Evolutionary conservation across 2,113 vertebrate species (phyloP), one percentile per base, ranked within the genome.

Genomic region (Elanus axillaris): DNA sequence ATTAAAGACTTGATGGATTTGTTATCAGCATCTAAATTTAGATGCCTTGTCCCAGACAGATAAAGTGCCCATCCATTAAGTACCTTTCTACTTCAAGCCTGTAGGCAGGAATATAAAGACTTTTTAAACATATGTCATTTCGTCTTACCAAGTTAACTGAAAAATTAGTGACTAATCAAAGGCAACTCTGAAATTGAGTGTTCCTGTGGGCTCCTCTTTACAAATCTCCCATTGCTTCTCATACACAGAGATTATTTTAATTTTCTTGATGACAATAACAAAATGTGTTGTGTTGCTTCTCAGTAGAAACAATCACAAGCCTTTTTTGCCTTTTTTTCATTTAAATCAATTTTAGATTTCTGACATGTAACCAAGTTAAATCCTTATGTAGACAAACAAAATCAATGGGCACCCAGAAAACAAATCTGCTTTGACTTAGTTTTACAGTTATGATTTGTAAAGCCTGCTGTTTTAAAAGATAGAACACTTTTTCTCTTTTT

Each of bases 141-240:
- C 86, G 32, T 40, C 59, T 68, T 76, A 88, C 45, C 45, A 89
- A 77, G 74, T 93, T 95, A 78, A 67, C 74, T 19, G 73, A 79
- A 96, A 93, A 96, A 96, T 59, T 87, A 89, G 94, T 94, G 62
- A 91, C 83, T 95, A 95, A 95, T 88, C 69, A 84, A 86, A 95
- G 66, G 68, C 72, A 93, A 0, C 31, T 67, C 72, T 62, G 47
- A 88, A 94, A 95, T 93, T 75, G 95, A 95, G 31, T 38, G 45
- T 64, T 97, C 86, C 93, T 82, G 48, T 88, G 86, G 74, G 77
- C 13, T 94, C 60, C 56, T 86, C 48, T 86, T 94, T 23, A 92
- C 69, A 95, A 90, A 88, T 81, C 53, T 88, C 47, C 56, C 83
- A 88, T 96, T 96, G 52, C 67, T 80, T 71, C 6, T 10, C 69